Conservation (phyloP, 2,888 invertebrate species). For the Tigriopus californicus region DNA sequence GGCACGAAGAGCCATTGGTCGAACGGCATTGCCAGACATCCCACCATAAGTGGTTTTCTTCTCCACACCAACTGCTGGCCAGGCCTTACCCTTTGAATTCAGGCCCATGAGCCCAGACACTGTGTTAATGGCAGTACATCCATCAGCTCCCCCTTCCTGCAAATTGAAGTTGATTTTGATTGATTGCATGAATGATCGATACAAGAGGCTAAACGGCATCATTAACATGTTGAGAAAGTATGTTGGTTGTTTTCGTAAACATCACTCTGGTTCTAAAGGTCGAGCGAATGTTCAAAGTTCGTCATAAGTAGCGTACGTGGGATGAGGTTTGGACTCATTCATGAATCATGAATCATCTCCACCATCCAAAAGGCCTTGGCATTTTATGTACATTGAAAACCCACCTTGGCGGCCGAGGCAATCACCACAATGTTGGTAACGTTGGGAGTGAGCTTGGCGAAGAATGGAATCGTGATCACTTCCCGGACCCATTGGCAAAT, state of each 20-base stretch:
- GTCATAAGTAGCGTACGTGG: no score
- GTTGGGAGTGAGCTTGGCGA: slow-evolving; percentile 92
- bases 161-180: no score
- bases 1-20: slow-evolving; percentile 79
- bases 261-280: no score
- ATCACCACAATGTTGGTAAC: slow-evolving; percentile 81
- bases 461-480: slow-evolving; percentile 79
- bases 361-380: no score
- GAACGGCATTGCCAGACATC: slow-evolving; percentile 77
- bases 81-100: slow-evolving; percentile 56
- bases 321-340: no score
- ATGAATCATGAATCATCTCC: no score
- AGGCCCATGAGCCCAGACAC: slow-evolving; percentile 85
- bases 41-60: slow-evolving; percentile 83
- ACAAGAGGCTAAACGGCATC: no score
- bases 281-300: no score
- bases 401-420: slow-evolving; percentile 57
- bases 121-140: slow-evolving; percentile 94
- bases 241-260: no score
- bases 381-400: slow-evolving; percentile 31
- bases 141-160: slow-evolving; percentile 59
- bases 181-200: neutral
- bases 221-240: no score
- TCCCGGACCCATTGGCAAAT: slow-evolving; percentile 78
- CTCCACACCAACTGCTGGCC: slow-evolving; percentile 69